phyloP scores from a whole-genome alignment of 2,797 vertebrate species.

The Cossypha niveicapilla region DNA sequence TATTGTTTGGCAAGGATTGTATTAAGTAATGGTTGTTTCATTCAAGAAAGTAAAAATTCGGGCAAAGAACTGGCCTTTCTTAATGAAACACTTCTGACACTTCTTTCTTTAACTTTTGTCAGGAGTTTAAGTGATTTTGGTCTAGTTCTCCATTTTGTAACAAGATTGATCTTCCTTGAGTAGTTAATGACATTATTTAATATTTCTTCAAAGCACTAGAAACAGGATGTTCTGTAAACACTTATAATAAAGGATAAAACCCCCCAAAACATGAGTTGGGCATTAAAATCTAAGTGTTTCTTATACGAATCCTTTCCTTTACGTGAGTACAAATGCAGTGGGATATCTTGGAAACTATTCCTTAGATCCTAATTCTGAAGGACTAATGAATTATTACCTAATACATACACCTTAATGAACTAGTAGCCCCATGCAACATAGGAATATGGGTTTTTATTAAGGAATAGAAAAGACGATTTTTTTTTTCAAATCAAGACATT shows the following conservation, averaged over 20 bases:
- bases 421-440: not conserved
- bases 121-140: not conserved
- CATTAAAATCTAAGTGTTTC: not conserved
- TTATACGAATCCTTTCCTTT: not conserved
- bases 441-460: not conserved
- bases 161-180: not conserved
- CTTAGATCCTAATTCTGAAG: not conserved
- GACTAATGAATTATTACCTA: too few species aligned
- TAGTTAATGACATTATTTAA: not conserved
- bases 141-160: not conserved
- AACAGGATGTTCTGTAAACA: not conserved
- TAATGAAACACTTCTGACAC: not conserved
- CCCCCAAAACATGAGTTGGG: accelerated
- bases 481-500: not conserved
- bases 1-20: not conserved
- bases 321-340: not conserved
- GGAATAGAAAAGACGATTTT: not conserved
- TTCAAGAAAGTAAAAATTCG: not conserved
- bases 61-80: not conserved
- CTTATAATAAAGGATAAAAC: not conserved
- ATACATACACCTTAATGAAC: not conserved
- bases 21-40: not conserved
- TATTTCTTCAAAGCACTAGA: not conserved
- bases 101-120: not conserved
- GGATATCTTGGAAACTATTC: not conserved